Conservation (phyloP, 2,113 vertebrate species). For the Dissostichus mawsoni region DNA sequence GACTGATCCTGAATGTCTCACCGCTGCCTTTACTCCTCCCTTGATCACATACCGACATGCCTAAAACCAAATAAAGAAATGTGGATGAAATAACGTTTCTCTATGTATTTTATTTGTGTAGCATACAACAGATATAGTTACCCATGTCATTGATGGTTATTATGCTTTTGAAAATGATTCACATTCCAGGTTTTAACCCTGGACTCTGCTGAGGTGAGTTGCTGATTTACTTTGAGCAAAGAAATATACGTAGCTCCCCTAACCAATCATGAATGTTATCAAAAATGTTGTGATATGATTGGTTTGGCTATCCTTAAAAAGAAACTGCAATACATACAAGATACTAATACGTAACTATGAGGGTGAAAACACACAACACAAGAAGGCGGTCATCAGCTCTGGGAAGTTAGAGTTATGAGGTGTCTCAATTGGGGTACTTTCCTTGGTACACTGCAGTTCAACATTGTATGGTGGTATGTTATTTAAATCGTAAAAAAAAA, state of each 20-base stretch:
- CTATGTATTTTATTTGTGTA: neutral
- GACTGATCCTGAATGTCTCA: conserved; percentile 20
- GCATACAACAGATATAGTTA: neutral
- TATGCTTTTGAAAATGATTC: neutral
- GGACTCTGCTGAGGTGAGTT: neutral
- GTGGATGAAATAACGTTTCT: conserved; percentile 28
- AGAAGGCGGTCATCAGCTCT: too few species aligned
- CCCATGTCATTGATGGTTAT: neutral
- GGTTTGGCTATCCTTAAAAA: too few species aligned
- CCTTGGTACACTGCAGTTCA: too few species aligned
- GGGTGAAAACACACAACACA: too few species aligned
- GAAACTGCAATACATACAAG: too few species aligned
- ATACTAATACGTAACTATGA: too few species aligned
- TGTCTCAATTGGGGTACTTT: too few species aligned
- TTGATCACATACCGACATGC: conserved; percentile 59
- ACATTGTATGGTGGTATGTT: too few species aligned
- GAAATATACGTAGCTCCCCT: neutral
- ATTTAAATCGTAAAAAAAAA: too few species aligned
- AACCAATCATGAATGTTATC: neutral
- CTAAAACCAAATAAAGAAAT: conserved; percentile 84
- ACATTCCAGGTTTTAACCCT: neutral
- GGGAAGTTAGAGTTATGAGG: too few species aligned
- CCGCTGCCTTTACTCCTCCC: conserved; percentile 40
- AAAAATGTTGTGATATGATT: neutral
- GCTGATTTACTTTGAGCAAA: neutral